Evolutionary conservation across 2,797 vertebrate genomes (phyloP), one percentile per base, ranked within the genome.

Genomic region (Pogonophryne albipinna): DNA sequence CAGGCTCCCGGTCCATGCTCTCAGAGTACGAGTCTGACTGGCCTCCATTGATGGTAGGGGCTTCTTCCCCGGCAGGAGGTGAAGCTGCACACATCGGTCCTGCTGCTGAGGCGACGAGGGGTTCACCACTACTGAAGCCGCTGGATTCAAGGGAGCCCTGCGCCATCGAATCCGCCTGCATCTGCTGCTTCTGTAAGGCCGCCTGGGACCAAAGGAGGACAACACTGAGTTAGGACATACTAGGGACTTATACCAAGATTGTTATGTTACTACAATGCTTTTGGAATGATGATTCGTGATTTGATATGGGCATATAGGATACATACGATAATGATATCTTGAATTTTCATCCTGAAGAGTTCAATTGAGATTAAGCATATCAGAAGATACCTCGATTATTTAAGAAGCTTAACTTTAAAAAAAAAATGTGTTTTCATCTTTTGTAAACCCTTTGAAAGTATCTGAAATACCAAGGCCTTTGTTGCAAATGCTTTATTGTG

Each of bases 181-280:
- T 96, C 69, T 97, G 97, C 79, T 97, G 97, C 70, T 98, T 99
- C 94, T 99, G 98, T 77, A 99, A 92, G 50, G 97, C 97, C 58
- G 97, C 98, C 98, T 99, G 72, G 31, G 83, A 83, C 1, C 1
- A 23, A 27, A 69, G 11, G 19, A 61, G 13, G 49, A 58, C 14
- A 9, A 53, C 13, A 31, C 12, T 0, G 27, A 53, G 38, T 51
- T 6, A 65, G 16, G 9, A 55, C 31, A n/a, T 41, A 58, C 16
- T 8, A 52, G 1, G 16, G 10, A 61, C n/a, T 61, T 27, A 27
- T 58, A 78, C 12, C 19, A 66, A 62, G 5, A 38, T 52, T 34
- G 44, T 34, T 16, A 7, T 1, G 17, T 19, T 72, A 49, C 46
- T 56, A 41, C 6, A 50, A 3, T 20, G 34, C 17, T 51, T 2